Percentiles rank a stretch among this genome's conserved stretches.
phyloP scores from a whole-genome alignment of 2,888 invertebrate genomes.

The Drosophila prolongata region DNA sequence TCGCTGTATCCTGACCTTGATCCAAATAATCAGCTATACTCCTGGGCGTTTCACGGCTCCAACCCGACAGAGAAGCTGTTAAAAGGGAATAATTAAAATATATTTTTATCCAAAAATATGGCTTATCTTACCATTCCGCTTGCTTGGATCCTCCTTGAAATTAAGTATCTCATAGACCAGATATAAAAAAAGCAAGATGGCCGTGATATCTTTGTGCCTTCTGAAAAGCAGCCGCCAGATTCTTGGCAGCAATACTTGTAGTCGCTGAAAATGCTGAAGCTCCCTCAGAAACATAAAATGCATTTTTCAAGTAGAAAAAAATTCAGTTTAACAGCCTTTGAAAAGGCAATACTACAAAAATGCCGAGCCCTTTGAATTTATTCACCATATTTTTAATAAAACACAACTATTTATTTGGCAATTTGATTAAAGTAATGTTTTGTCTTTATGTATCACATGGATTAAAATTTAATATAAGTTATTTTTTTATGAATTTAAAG shows the following conservation, averaged over 20 bases:
- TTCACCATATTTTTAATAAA: slow-evolving; percentile 14
- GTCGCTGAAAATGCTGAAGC: too few species aligned
- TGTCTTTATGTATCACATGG: slow-evolving; percentile 6
- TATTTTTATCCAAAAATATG: too few species aligned
- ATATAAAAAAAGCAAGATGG: not conserved
- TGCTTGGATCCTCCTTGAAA: not conserved
- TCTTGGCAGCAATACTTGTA: not conserved
- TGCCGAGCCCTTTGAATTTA: not conserved
- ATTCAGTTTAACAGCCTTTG: not conserved
- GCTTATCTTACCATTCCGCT: not conserved
- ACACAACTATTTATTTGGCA: slow-evolving; percentile 19
- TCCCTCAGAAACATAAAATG: not conserved
- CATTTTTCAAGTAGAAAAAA: not conserved
- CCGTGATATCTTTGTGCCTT: not conserved
- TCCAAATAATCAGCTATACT: slow-evolving; percentile 90
- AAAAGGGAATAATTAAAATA: slow-evolving; percentile 14
- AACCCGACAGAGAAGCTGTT: slow-evolving; percentile 86
- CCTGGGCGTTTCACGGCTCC: slow-evolving; percentile 90
- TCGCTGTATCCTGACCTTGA: slow-evolving; percentile 88
- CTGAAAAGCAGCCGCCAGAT: not conserved
- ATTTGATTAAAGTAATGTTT: slow-evolving; percentile 2
- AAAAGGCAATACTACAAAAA: not conserved
- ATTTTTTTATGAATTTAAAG: not conserved
- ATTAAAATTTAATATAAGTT: slow-evolving; percentile 1
- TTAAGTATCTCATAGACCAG: not conserved